Evolutionary conservation across 2,888 invertebrate species (phyloP), one percentile per base, ranked within the genome.

Genomic region (Melangyna quadrimaculata): DNA sequence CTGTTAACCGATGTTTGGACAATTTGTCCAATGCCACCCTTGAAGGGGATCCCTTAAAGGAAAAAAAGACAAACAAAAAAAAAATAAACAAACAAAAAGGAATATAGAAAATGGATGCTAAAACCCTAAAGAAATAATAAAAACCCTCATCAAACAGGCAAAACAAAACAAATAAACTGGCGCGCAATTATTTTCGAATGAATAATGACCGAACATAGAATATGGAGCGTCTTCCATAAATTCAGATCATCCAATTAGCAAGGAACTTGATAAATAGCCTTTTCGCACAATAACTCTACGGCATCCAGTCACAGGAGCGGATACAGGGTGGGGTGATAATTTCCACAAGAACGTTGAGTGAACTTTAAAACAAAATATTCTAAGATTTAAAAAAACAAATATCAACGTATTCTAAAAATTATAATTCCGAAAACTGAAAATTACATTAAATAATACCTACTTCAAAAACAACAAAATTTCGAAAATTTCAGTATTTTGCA

Each of bases 221-320:
- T 59, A 59, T 78, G 65, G 70, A 86, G 83, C 83, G 87, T 83
- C 88, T 87, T 87, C 87, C 88, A 87, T 88, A 88, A 88, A 88
- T 88, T 88, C 87, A 87, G 87, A 87, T 86, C 88, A 88, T 87
- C 87, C 88, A 88, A 88, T 88, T 88, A 88, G 88, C 82, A 78
- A 65, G 86, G 87, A 88, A 82, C 59, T 84, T 88, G 87, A 88
- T 88, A 88, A 88, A 88, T 88, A 81, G 86, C 77, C 80, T 81
- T 81, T 51, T 57, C 65, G 72, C 67, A 86, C 45, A 65, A 78
- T 70, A 86, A 70, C 72, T 72, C 22, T 35, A 22, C 0, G 22
- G 14, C 35, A 57, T 0, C 1, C 8, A 22, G 1, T n/a, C n/a
- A n/a, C 59, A 59, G 59, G 59, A 0, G 22, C 59, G 59, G 19